Base-by-base conservation (phyloP, 2,113 vertebrate genomes). In the Bos indicus region DNA sequence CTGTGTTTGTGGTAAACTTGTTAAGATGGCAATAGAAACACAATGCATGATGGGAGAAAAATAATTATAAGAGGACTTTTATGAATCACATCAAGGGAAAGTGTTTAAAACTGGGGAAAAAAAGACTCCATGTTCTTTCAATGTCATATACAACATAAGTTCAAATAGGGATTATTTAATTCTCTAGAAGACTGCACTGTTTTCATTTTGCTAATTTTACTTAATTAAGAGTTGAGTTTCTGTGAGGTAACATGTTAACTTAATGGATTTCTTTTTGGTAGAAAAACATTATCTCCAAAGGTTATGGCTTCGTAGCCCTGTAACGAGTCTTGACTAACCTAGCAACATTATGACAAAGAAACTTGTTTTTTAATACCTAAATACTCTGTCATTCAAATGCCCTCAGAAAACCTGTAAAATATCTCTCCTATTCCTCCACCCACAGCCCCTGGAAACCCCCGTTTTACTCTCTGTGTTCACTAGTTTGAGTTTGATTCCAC, bases 161-260 rank as follows among this genome's bases (percentile, higher is more conserved):
- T 92, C 36, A 94, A 71, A 80, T 19, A 88, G 80, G n/a, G 48
- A 59, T 83, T 78, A 90, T 90, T 94, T 89, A 81, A 43, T 97
- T 56, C 96, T 62, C 36, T 81, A 85, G 46, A 89, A 40, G 40
- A 71, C 13, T 57, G 36, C 19, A 85, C 16, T 64, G n/a, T 94
- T 77, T 90, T 77, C 33, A 92, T 71, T 87, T 89, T 52, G 7
- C 28, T 92, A 78, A 36, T 94, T 97, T 87, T 57, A 59, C 54
- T 92, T 77, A 83, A 57, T 46, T 57, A 62, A 52, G 36, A 92
- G 43, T 48, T 82, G 71, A 92, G 40, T 6, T 59, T 77, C 33
- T 90, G 9, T 51, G 16, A 81, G 16, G 46, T 74, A 51, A 83
- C 43, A 83, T 60, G 51, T 87, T 59, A 87, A 51, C 12, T 48